These are phyloP conservation scores for Brotula barbata DNA, from an alignment of 2,797 vertebrate species.

Conservation along the genomic window DNA sequence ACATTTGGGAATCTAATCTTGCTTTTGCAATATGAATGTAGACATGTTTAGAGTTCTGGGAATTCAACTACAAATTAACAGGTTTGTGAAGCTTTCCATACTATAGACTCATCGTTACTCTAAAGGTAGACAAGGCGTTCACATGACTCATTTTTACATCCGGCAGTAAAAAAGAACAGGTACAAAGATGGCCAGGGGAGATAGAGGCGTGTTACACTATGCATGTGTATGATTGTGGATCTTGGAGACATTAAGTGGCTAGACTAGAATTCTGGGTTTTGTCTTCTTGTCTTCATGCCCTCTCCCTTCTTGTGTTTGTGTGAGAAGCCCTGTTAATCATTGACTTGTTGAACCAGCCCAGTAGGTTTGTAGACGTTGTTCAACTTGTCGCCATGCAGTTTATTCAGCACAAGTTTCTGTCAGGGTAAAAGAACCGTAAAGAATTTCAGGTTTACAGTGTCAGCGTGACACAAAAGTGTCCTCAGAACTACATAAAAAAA, in stretches of 20 bases:
- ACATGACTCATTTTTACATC: too few relatives aligned
- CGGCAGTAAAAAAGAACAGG: neutral
- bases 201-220: neutral
- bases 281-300: slow-evolving; percentile 6
- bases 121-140: too few relatives aligned
- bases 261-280: slow-evolving; percentile 15
- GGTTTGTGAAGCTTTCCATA: too few relatives aligned
- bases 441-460: slow-evolving; percentile 7
- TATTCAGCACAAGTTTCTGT: slow-evolving; percentile 4
- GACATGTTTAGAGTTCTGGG: too few relatives aligned
- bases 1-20: slow-evolving; percentile 20
- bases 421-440: slow-evolving; percentile 14
- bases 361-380: slow-evolving; percentile 21
- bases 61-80: too few relatives aligned
- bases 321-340: neutral
- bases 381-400: neutral
- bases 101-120: too few relatives aligned
- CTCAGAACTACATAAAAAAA: neutral
- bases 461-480: slow-evolving; percentile 9
- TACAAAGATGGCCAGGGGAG: slow-evolving; percentile 26
- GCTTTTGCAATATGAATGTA: too few relatives aligned
- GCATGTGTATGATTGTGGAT: neutral
- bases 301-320: slow-evolving; percentile 13
- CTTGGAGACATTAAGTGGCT: slow-evolving; percentile 11
- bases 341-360: slow-evolving; percentile 42